Base-by-base conservation (phyloP, 2,113 vertebrate species). In the Lutjanus erythropterus region DNA sequence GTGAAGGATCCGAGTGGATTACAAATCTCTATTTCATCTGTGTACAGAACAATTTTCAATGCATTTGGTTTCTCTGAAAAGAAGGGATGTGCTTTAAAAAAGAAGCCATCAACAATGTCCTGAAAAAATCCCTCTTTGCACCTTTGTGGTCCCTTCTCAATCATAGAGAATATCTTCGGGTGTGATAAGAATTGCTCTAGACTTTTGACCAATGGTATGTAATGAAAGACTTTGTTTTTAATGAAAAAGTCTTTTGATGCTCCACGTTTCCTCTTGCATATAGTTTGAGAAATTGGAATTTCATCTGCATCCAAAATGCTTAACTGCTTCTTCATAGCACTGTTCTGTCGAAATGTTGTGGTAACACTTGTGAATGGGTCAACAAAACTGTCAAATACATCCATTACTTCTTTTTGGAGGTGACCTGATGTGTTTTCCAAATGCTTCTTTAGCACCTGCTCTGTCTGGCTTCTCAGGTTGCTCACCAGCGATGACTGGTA, bases 401-500 rank as follows among this genome's bases (percentile, higher is more conserved):
- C 68, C 73, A 71, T 41, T 25, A 12, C 9, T 25, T 84, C 59
- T 62, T 66, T 75, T 52, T 77, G 12, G 52, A 81, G 61, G 12
- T 79, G 61, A 55, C 62, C 31, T 16, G 56, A 11, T 72, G 70
- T 65, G 56, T 37, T 49, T 84, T 25, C 80, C 1, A n/a, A 74
- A 52, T 86, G 77, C 33, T 69, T 81, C 50, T n/a, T 68, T 53
- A 83, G 39, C 53, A 83, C 10, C n/a, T 56, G 46, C 46, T 78
- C 35, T 2, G 44, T 61, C 66, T 78, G 75, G 7, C 14, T 52
- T 46, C 56, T 70, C 12, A 70, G 56, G n/a, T 68, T 75, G 80
- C 53, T 33, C 86, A 88, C 1, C 25, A 88, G 46, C 70, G 80
- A 86, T 35, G 55, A 83, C 23, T 81, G 81, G 29, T 86, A 86